These are phyloP conservation scores for Rhinopomastus cyanomelas DNA, from an alignment of 2,113 vertebrate species.

Conservation along the genomic window DNA sequence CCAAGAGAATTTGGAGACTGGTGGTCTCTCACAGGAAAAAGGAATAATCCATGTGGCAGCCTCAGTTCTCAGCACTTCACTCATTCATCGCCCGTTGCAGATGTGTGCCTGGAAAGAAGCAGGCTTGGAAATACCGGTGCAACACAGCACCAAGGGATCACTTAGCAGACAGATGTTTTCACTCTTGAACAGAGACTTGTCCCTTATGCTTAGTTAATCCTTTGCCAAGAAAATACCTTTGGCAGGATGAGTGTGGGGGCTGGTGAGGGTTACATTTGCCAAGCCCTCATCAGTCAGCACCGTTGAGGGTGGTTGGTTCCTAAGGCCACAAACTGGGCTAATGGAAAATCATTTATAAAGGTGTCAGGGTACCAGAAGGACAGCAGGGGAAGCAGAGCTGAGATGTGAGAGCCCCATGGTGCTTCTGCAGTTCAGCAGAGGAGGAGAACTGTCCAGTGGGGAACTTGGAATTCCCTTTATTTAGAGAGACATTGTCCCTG, in stretches of 20 bases:
- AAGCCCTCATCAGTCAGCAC: neutral
- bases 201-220: neutral
- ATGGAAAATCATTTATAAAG: neutral
- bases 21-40: too few species aligned
- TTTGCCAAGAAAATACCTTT: neutral
- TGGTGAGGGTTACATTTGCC: neutral
- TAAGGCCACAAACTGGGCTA: neutral
- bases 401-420: neutral
- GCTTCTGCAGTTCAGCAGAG: neutral
- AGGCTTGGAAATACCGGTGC: neutral
- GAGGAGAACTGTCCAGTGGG: rapidly evolving
- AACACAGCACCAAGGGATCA: rapidly evolving
- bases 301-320: neutral
- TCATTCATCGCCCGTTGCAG: rapidly evolving
- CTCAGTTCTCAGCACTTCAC: too few species aligned
- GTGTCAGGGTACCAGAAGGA: too few species aligned
- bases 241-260: neutral
- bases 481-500: neutral
- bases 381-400: neutral
- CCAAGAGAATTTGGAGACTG: too few species aligned
- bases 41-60: too few species aligned
- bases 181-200: neutral
- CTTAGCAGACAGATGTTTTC: neutral
- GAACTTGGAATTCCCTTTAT: neutral
- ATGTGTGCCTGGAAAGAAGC: neutral